Evolutionary conservation across 2,113 vertebrate genomes (phyloP), one percentile per base, ranked within the genome.

Genomic region (Xiphophorus hellerii): DNA sequence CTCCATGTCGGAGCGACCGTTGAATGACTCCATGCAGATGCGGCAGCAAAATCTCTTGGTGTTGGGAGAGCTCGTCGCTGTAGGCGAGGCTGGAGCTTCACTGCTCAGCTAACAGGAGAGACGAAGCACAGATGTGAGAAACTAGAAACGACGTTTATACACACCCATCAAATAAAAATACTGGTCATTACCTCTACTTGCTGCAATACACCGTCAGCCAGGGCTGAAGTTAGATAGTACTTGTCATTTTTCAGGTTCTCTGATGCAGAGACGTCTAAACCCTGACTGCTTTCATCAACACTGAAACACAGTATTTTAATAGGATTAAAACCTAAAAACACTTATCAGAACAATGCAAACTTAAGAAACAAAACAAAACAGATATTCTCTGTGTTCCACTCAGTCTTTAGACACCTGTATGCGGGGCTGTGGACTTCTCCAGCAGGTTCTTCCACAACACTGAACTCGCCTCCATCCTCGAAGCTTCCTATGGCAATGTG

Each of bases 1-100:
- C 87, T 99, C 98, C 97, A 99, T 98, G 87, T 99, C 97, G 0
- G 98, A 98, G 69, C 98, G 96, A 65, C 98, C 96, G 0, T 95
- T 94, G 77, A 99, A 99, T 76, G 96, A 93, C 86, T 96, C 97
- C 27, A 95, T 95, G 91, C 98, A 99, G 89, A 99, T 96, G 84
- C 96, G 95, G 82, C 98, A 99, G 85, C 96, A 99, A 93, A 99
- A 99, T 84, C 96, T 96, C 91, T 99, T 99, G 39, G 94, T 76
- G 84, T 79, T 85, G 91, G 94, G 92, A 78, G 92, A 85, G 81
- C 60, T 81, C 75, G 77, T 79, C 28, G 90, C 67, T 69, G 85
- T 0, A 3, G 94, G 95, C 62, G 96, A 96, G 69, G 93, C 81
- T 60, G 96, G 94, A 39, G 94, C 71, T 33, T 97, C 96, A 44